Conservation (phyloP, 2,888 invertebrate species). For the Eretmocerus hayati region DNA sequence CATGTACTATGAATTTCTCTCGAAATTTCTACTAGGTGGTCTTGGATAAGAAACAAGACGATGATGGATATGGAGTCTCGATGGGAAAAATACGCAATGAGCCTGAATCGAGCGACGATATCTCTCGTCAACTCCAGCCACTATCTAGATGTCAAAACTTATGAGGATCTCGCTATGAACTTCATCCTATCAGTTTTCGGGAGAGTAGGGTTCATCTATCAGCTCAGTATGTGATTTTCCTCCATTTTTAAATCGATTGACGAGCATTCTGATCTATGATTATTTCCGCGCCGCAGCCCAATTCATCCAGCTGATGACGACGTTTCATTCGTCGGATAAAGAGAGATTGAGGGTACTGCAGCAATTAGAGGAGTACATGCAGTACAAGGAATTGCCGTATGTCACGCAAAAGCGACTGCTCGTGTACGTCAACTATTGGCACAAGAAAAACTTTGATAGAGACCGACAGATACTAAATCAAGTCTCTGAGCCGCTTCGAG, state of each 20-base stretch:
- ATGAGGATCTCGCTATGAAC: slow-evolving; percentile 38
- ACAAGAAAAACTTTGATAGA: slow-evolving; percentile 43
- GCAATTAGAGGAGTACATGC: slow-evolving; percentile 46
- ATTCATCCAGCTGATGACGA: slow-evolving; percentile 31
- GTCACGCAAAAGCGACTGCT: slow-evolving; percentile 39
- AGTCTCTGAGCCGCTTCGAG: slow-evolving; percentile 40
- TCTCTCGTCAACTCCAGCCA: slow-evolving; percentile 35
- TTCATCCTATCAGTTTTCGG: slow-evolving; percentile 33
- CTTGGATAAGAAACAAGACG: slow-evolving; percentile 34
- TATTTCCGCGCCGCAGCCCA: slow-evolving; percentile 25
- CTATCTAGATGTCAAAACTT: slow-evolving; percentile 29
- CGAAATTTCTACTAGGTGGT: slow-evolving; percentile 8
- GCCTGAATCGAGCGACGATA: slow-evolving; percentile 34
- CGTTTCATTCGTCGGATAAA: slow-evolving; percentile 28
- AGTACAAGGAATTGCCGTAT: slow-evolving; percentile 44
- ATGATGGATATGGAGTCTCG: slow-evolving; percentile 25
- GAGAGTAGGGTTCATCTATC: slow-evolving; percentile 35
- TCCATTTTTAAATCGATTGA: not conserved
- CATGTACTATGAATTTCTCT: too few species aligned
- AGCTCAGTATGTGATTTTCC: slow-evolving; percentile 24
- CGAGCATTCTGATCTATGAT: not conserved
- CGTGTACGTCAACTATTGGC: slow-evolving; percentile 43
- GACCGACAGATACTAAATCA: slow-evolving; percentile 42
- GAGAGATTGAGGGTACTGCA: slow-evolving; percentile 31
- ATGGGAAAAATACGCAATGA: slow-evolving; percentile 31